Percentiles rank a stretch among this genome's conserved stretches.
phyloP scores from a whole-genome alignment of 2,797 vertebrate species.

The Pyrocephalus nanus region DNA sequence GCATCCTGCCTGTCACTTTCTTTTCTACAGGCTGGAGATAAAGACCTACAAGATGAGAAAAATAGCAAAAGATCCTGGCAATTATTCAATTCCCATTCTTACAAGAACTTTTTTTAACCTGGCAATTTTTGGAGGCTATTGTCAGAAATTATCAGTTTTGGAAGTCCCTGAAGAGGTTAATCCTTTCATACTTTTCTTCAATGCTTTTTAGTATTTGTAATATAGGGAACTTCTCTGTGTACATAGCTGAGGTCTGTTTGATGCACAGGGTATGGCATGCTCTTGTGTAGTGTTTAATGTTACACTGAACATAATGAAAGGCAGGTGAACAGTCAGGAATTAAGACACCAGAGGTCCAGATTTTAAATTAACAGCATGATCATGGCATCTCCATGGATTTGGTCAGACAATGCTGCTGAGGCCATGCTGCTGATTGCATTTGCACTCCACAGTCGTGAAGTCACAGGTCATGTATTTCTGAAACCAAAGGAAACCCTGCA shows the following conservation, averaged over 20 bases:
- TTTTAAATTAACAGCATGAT: slow-evolving; percentile 2
- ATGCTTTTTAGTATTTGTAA: neutral
- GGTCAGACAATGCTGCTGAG: neutral
- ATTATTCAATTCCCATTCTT: neutral
- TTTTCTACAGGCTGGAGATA: neutral
- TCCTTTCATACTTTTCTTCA: slow-evolving; percentile 1
- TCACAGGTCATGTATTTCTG: neutral
- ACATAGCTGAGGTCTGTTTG: neutral
- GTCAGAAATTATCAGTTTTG: neutral
- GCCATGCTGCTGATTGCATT: neutral
- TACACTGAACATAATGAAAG: neutral
- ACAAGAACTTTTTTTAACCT: neutral
- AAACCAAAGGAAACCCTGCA: neutral
- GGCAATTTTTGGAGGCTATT: neutral
- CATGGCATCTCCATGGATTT: neutral
- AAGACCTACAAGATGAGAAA: neutral
- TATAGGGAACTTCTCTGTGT: neutral
- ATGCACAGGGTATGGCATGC: neutral
- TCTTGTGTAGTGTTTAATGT: neutral
- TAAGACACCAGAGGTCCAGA: neutral
- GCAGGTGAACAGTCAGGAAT: neutral
- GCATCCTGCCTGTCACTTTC: neutral
- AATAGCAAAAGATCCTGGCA: neutral
- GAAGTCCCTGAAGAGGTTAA: neutral
- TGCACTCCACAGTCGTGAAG: neutral